Evolutionary conservation across 2,797 vertebrate species (phyloP), one percentile per base, ranked within the genome.

Genomic region (Rhinella marina): DNA sequence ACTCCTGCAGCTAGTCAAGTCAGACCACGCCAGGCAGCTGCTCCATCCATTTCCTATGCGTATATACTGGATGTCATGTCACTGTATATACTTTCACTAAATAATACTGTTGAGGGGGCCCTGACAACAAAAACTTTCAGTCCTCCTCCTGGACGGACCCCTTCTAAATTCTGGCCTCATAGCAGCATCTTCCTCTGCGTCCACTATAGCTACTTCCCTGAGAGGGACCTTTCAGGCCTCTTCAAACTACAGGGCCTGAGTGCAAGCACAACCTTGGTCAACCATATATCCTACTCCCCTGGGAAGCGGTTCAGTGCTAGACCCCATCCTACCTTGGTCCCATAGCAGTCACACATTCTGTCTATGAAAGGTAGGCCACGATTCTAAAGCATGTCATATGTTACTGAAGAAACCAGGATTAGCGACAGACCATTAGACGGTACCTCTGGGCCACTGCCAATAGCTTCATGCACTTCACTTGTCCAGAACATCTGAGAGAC

Each of bases 401-500:
- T 25, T 11, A 79, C 0, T 57, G 77, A 79, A 57, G 56, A 3
- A 41, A 48, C 0, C 0, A 23, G 11, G 7, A 41, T 73, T n/a
- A 54, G 25, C 17, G 70, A 72, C 72, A 29, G 2, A 41, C 3
- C n/a, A 56, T 81, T 48, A 41, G 19, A 62, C 32, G 0, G 56
- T 96, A 99, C 97, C 93, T 96, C 83, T 86, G 93, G 41, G 21
- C 96, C 96, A 90, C 61, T 84, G 76, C 89, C 86, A 91, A 99
- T 96, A 92, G 96, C 95, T 91, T 97, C 95, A 86, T 98, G 97
- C 59, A 98, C 97, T 90, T 98, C 97, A 86, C 93, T 93, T 23
- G 98, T 99, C 98, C 98, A 99, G 93, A 96, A 98, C 93, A 99
- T 98, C 91, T 99, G 98, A 86, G 98, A 98, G 62, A 97, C 96